A percentile compares a stretch with the other conserved stretches of the same genome.
Evolutionary conservation across 2,113 vertebrate species (phyloP).

Genomic region (Otus sunia): DNA sequence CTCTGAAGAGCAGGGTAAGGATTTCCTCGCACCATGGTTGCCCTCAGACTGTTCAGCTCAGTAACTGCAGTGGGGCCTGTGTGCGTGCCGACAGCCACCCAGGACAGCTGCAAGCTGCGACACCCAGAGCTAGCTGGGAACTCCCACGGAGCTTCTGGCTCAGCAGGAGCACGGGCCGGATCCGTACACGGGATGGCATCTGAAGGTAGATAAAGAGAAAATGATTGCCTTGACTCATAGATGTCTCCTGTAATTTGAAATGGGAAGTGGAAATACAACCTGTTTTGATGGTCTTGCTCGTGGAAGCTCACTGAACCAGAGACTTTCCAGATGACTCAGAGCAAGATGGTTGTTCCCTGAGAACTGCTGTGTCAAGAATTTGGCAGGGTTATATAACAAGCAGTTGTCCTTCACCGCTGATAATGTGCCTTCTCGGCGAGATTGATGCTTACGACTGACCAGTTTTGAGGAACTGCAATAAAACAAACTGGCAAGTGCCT

Average conservation of each 20-base stretch:
- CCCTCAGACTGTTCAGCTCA: neutral
- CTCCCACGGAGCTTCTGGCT: constrained; percentile 5
- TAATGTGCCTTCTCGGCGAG: neutral
- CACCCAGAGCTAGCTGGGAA: neutral
- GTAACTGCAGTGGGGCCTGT: neutral
- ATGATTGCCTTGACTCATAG: constrained; percentile 38
- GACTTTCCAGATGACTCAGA: constrained; percentile 47
- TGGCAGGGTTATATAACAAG: constrained; percentile 45
- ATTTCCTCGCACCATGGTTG: neutral
- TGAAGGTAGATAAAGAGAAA: constrained; percentile 8
- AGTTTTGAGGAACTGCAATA: neutral
- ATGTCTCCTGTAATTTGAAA: constrained; percentile 43
- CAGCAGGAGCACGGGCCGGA: neutral
- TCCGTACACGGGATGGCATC: neutral
- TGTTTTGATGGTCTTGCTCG: constrained; percentile 51
- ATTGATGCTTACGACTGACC: neutral
- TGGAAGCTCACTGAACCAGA: constrained; percentile 52
- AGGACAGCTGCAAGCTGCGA: neutral
- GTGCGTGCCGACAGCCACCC: neutral
- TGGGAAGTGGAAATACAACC: constrained; percentile 50
- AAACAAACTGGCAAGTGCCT: neutral
- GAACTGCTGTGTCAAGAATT: constrained; percentile 37
- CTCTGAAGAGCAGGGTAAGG: neutral
- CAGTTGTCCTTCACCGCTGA: neutral
- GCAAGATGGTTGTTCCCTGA: neutral